These are phyloP conservation scores for Electrophaes corylata DNA, from an alignment of 2,888 invertebrate genomes.

Conservation along the genomic window DNA sequence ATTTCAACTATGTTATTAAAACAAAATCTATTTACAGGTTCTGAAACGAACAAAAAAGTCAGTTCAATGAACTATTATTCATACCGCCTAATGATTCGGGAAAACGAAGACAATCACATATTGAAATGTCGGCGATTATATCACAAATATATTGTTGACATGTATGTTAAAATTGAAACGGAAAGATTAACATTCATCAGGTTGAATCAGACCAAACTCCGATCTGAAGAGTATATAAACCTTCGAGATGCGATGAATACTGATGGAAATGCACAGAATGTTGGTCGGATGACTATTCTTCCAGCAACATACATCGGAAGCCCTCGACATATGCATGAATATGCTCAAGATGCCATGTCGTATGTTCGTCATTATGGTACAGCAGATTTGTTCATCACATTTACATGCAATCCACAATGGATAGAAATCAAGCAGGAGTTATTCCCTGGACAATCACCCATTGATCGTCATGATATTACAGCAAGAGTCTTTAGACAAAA, in stretches of 20 bases:
- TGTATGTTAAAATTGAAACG: conserved; percentile 20
- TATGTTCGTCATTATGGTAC: conserved; percentile 10
- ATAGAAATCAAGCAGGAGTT: conserved; percentile 2
- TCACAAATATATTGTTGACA: conserved; percentile 16
- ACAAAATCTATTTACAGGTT: too few relatives aligned
- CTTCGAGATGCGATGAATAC: conserved; percentile 4
- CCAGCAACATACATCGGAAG: not conserved
- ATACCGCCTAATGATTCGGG: not conserved
- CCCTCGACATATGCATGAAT: conserved; percentile 1
- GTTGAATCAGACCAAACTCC: conserved; percentile 11
- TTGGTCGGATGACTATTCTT: not conserved
- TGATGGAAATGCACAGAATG: not conserved
- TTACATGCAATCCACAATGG: conserved; percentile 15
- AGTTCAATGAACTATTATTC: not conserved
- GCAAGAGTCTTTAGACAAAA: conserved; percentile 3
- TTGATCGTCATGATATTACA: conserved; percentile 15
- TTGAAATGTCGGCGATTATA: not conserved
- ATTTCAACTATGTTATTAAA: too few relatives aligned
- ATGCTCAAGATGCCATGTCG: not conserved
- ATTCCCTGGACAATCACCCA: not conserved
- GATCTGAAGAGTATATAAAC: conserved; percentile 14
- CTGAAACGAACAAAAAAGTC: not conserved
- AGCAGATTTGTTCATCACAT: conserved; percentile 9
- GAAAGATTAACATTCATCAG: conserved; percentile 8
- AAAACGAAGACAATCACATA: not conserved